Percentiles rank a stretch among this genome's conserved stretches.
Conservation (phyloP, 2,888 invertebrate species). For the Polydrusus pterygomalis region DNA sequence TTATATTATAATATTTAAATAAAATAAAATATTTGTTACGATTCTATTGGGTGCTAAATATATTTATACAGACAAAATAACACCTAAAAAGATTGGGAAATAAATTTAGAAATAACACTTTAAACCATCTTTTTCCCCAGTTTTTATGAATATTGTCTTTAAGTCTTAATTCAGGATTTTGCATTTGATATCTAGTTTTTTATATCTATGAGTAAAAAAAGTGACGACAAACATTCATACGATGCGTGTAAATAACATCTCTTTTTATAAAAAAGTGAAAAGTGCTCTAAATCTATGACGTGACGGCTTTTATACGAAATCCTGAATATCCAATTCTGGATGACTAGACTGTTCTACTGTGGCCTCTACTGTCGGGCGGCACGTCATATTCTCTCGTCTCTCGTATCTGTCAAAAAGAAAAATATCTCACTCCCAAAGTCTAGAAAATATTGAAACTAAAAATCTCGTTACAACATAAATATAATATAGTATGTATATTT, state of each 20-base stretch:
- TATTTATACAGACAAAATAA: not conserved
- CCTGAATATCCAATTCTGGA: slow-evolving; percentile 56
- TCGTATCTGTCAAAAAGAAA: slow-evolving; percentile 82
- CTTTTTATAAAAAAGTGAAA: slow-evolving; percentile 41
- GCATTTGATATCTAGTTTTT: slow-evolving; percentile 29
- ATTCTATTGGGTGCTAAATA: not conserved
- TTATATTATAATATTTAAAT: not conserved
- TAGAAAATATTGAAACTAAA: slow-evolving; percentile 59
- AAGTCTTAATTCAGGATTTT: slow-evolving; percentile 30
- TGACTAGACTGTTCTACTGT: slow-evolving; percentile 53
- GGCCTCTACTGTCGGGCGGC: slow-evolving; percentile 47
- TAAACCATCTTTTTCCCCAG: not conserved
- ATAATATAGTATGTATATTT: slow-evolving; percentile 13
- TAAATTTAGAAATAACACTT: slow-evolving; percentile 9
- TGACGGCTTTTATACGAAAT: slow-evolving; percentile 52
- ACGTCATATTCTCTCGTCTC: slow-evolving; percentile 81
- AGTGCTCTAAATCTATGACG: slow-evolving; percentile 41
- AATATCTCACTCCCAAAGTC: slow-evolving; percentile 74
- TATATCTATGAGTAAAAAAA: slow-evolving; percentile 39
- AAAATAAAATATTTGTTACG: not conserved
- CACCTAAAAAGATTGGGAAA: not conserved
- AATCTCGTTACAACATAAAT: slow-evolving; percentile 73
- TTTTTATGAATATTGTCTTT: slow-evolving; percentile 40
- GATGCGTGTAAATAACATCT: slow-evolving; percentile 20
- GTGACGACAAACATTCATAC: slow-evolving; percentile 23